These are phyloP conservation scores for Drosophila insularis DNA, from an alignment of 1,140 invertebrate genomes.

Conservation along the genomic window DNA sequence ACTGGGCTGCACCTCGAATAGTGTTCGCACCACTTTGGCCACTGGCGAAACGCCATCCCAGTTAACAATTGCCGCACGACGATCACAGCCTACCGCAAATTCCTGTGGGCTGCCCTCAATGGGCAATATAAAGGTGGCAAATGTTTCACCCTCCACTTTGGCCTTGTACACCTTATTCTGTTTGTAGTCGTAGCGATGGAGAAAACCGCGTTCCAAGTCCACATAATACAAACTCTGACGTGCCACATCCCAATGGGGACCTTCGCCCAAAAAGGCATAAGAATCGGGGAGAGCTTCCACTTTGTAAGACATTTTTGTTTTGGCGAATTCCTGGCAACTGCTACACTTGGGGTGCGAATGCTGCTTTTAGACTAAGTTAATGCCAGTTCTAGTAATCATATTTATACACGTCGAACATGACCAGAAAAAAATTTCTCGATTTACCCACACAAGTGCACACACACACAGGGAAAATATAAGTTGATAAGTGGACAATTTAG, in stretches of 20 bases:
- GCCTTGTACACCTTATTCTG: conserved; percentile 83
- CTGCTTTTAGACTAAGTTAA: conserved; percentile 1
- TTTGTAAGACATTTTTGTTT: conserved; percentile 75
- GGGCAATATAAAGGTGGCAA: conserved; percentile 87
- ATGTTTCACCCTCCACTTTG: conserved; percentile 83
- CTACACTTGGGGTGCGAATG: background rate
- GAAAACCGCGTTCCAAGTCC: conserved; percentile 85
- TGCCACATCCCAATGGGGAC: conserved; percentile 87
- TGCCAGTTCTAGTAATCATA: background rate
- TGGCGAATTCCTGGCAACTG: background rate
- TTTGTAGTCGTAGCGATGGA: conserved; percentile 85
- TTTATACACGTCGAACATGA: background rate
- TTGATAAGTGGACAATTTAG: conserved; percentile 10
- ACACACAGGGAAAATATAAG: background rate
- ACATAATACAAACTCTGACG: conserved; percentile 87
- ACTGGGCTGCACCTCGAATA: conserved; percentile 85
- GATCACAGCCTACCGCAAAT: conserved; percentile 86
- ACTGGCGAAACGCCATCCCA: conserved; percentile 86
- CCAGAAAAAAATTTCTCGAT: background rate
- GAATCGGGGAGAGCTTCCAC: conserved; percentile 74
- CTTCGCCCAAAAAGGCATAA: conserved; percentile 84
- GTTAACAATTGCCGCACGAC: conserved; percentile 85
- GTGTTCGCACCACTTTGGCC: conserved; percentile 83
- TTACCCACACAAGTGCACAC: background rate
- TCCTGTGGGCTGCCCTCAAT: conserved; percentile 85